phyloP scores from a whole-genome alignment of 2,888 invertebrate genomes.

The Erannis defoliaria region DNA sequence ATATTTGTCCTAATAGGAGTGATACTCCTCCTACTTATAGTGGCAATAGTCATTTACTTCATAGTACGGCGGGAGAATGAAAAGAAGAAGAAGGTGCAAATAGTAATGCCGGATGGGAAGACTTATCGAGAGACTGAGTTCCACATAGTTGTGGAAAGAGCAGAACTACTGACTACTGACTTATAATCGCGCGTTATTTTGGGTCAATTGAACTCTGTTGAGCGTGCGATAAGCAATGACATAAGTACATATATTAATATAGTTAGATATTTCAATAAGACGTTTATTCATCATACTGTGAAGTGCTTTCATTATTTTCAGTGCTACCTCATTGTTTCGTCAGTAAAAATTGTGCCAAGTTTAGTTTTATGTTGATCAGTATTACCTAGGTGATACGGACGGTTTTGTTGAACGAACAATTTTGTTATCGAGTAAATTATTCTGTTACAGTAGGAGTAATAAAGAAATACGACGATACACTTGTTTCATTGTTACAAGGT shows the following conservation, averaged over 20 bases:
- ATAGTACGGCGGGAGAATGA: conserved; percentile 82
- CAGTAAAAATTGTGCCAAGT: conserved; percentile 69
- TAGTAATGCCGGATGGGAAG: conserved; percentile 93
- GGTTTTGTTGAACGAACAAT: conserved; percentile 17
- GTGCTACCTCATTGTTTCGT: conserved; percentile 65
- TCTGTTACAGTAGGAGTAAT: conserved; percentile 46
- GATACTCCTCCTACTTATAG: conserved; percentile 74
- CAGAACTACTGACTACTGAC: conserved; percentile 93
- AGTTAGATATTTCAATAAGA: conserved; percentile 22
- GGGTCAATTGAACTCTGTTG: conserved; percentile 51
- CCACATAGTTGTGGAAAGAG: conserved; percentile 94
- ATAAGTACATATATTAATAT: conserved; percentile 9
- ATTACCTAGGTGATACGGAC: conserved; percentile 64
- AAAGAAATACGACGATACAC: conserved; percentile 47
- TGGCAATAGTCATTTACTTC: conserved; percentile 80
- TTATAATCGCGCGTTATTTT: conserved; percentile 79
- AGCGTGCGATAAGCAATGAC: conserved; percentile 37
- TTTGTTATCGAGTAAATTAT: conserved; percentile 51
- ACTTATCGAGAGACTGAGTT: conserved; percentile 95
- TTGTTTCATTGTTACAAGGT: conserved; percentile 44
- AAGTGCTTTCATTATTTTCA: conserved; percentile 42
- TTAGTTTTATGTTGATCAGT: conserved; percentile 65
- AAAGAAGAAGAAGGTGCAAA: conserved; percentile 87
- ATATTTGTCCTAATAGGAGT: conserved; percentile 80
- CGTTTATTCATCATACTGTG: conserved; percentile 48